Evolutionary conservation across 2,113 vertebrate genomes (phyloP).

Genomic region (Heterotis niloticus): DNA sequence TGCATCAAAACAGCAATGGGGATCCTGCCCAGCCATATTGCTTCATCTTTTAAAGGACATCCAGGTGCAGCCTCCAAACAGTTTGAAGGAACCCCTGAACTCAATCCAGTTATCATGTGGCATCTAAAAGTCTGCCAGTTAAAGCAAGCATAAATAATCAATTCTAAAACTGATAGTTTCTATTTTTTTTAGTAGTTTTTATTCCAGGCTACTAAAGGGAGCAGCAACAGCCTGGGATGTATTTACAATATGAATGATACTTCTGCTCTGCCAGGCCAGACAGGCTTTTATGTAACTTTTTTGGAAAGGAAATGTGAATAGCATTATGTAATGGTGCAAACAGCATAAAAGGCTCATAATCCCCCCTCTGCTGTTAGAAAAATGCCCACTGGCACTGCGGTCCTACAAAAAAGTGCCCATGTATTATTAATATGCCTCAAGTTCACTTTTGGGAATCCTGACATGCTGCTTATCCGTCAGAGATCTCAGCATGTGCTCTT

Average conservation of each 20-base stretch:
- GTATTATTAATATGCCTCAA: not conserved
- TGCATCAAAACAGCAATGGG: too few relatives aligned
- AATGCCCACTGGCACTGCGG: not conserved
- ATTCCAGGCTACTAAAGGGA: not conserved
- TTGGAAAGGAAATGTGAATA: not conserved
- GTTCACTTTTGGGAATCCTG: not conserved
- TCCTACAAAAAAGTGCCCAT: not conserved
- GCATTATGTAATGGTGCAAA: not conserved
- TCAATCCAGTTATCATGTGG: not conserved
- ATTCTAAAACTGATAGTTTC: not conserved
- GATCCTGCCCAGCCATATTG: not conserved
- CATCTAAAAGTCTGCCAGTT: not conserved
- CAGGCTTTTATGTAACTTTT: not conserved
- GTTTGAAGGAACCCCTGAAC: not conserved
- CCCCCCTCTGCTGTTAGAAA: slow-evolving; percentile 6
- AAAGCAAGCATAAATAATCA: not conserved
- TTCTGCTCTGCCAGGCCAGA: not conserved
- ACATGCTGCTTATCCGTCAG: not conserved
- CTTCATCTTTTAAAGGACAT: not conserved
- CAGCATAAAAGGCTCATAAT: slow-evolving; percentile 13
- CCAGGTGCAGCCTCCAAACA: not conserved
- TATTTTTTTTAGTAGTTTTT: not conserved
- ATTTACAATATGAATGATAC: slow-evolving; percentile 4
- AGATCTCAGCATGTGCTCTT: not conserved
- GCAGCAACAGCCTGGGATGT: not conserved